A percentile compares a stretch with the other conserved stretches of the same genome.
Evolutionary conservation across 1,140 invertebrate genomes (phyloP).

Genomic region (Grapholita molesta): DNA sequence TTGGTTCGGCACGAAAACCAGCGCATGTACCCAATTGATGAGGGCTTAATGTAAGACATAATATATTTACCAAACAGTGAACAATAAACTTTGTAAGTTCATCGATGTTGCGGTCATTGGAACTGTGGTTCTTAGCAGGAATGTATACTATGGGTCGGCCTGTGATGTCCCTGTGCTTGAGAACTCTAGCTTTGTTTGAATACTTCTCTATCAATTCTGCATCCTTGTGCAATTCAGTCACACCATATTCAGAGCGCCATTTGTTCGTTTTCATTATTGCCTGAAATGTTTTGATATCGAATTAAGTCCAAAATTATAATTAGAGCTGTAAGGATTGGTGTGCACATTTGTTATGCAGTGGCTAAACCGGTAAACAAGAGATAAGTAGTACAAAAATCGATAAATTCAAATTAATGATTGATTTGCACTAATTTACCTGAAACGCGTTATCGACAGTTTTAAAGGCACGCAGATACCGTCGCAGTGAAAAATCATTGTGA

Average conservation of each 20-base stretch:
- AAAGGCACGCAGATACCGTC: slow-evolving; percentile 84
- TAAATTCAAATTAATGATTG: background rate
- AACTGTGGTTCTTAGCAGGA: slow-evolving; percentile 86
- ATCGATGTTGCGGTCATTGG: slow-evolving; percentile 84
- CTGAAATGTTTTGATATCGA: slow-evolving; percentile 57
- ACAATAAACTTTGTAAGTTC: slow-evolving; percentile 88
- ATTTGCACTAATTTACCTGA: too few relatives aligned
- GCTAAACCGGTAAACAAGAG: slow-evolving; percentile 15
- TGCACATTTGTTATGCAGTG: background rate
- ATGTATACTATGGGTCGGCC: slow-evolving; percentile 87
- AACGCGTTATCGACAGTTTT: slow-evolving; percentile 85
- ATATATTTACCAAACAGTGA: slow-evolving; percentile 82
- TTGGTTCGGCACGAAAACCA: too few relatives aligned
- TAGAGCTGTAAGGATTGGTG: background rate
- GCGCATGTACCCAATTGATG: too few relatives aligned
- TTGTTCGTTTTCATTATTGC: slow-evolving; percentile 88
- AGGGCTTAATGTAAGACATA: too few relatives aligned
- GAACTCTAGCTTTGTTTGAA: slow-evolving; percentile 82
- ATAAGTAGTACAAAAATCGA: background rate
- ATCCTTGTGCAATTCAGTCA: slow-evolving; percentile 77
- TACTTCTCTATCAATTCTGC: slow-evolving; percentile 81
- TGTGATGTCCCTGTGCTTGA: slow-evolving; percentile 83
- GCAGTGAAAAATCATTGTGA: slow-evolving; percentile 85
- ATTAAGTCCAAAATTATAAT: background rate
- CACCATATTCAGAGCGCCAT: slow-evolving; percentile 86